Conservation (phyloP, 2,888 invertebrate genomes). For the Meandrusa payeni region DNA sequence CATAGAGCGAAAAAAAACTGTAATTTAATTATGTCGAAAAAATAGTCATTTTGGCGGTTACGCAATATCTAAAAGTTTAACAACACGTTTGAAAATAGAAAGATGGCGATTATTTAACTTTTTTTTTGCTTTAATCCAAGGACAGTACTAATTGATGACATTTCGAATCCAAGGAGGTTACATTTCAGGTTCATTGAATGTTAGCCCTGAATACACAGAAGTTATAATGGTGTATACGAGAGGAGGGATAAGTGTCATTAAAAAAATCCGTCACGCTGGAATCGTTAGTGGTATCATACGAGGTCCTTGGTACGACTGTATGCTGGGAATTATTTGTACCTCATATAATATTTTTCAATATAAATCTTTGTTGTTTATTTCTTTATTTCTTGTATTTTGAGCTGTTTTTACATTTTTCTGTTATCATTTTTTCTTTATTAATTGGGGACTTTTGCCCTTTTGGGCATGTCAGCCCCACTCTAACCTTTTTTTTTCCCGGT, state of each 20-base stretch:
- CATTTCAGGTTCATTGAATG: slow-evolving; percentile 2
- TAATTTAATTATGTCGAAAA: slow-evolving; percentile 18
- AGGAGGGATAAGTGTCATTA: slow-evolving; percentile 15
- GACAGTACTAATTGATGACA: neutral
- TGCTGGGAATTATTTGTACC: no score
- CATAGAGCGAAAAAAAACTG: slow-evolving; percentile 10
- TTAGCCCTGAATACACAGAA: neutral
- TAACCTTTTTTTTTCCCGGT: no score
- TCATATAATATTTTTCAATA: no score
- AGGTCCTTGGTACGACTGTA: slow-evolving; percentile 4
- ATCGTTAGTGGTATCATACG: slow-evolving; percentile 5
- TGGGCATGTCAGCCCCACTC: no score
- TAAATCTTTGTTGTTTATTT: no score
- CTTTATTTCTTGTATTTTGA: no score
- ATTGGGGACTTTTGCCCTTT: no score
- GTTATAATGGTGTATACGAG: slow-evolving; percentile 7
- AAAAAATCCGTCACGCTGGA: slow-evolving; percentile 8
- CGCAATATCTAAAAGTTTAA: slow-evolving; percentile 9
- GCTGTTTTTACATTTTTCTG: no score
- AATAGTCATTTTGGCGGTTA: slow-evolving; percentile 16
- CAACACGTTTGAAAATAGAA: neutral
- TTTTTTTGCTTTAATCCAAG: neutral
- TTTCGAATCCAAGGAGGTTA: neutral
- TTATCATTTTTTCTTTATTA: no score
- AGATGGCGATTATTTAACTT: neutral